These are phyloP conservation scores for Oreortyx pictus DNA, from an alignment of 2,797 vertebrate species.

Conservation along the genomic window DNA sequence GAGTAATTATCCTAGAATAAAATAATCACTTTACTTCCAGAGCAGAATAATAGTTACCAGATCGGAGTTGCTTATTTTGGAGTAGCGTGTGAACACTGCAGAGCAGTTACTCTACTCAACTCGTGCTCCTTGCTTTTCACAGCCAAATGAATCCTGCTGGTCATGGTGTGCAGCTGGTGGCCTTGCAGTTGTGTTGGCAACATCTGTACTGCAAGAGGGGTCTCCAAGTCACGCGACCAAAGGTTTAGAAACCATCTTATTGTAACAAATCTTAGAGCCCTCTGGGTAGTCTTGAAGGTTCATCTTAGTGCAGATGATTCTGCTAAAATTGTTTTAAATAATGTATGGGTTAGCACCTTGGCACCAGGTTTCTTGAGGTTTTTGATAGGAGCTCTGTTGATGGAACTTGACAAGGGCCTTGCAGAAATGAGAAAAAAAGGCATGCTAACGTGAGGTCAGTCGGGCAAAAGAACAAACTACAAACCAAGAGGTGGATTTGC, in stretches of 20 bases:
- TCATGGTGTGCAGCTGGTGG: neutral
- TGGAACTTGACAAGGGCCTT: neutral
- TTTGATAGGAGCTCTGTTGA: neutral
- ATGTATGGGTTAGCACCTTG: accelerated
- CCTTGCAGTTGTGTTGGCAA: neutral
- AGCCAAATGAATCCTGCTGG: neutral
- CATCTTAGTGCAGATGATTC: neutral
- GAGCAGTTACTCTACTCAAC: neutral
- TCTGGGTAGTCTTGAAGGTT: neutral
- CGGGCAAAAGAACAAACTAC: neutral
- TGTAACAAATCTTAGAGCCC: neutral
- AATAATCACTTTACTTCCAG: slow-evolving; percentile 54
- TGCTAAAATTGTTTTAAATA: neutral
- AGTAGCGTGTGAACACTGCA: neutral
- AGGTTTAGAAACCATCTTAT: neutral
- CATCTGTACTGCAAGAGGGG: neutral
- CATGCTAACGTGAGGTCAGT: accelerated
- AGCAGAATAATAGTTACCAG: slow-evolving; percentile 53
- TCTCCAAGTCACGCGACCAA: neutral
- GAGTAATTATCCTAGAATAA: slow-evolving; percentile 73
- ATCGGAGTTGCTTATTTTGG: slow-evolving; percentile 59
- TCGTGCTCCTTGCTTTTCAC: neutral
- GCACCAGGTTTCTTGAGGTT: neutral
- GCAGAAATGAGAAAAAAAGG: neutral
- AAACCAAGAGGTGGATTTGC: neutral